Conservation (phyloP, 2,797 vertebrate genomes). For the Semaprochilodus insignis region DNA sequence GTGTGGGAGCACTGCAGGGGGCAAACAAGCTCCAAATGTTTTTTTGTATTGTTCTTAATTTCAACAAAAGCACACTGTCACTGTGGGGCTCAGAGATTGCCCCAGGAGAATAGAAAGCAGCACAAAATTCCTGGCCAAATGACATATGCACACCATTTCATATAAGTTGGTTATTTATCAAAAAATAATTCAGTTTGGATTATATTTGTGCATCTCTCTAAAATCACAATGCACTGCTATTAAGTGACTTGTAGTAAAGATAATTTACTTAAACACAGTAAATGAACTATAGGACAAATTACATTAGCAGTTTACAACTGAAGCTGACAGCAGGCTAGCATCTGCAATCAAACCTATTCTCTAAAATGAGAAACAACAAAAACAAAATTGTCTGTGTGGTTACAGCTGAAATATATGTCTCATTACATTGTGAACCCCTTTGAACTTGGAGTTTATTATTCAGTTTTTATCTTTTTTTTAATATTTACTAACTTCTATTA, state of each 20-base stretch:
- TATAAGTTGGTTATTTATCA: not conserved
- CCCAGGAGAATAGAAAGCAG: not conserved
- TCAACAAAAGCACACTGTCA: slow-evolving; percentile 4
- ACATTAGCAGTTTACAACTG: too few relatives aligned
- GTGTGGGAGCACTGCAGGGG: not conserved
- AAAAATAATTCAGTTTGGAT: not conserved
- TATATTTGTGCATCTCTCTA: too few relatives aligned
- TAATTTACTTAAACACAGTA: too few relatives aligned
- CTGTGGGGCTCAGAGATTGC: not conserved
- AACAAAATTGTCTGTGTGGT: not conserved
- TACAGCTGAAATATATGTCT: slow-evolving; percentile 22
- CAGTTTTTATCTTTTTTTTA: not conserved
- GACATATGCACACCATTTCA: not conserved
- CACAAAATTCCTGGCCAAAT: not conserved
- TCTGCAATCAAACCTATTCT: too few relatives aligned
- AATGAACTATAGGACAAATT: too few relatives aligned
- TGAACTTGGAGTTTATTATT: too few relatives aligned
- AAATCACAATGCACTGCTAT: too few relatives aligned
- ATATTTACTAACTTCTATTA: not conserved
- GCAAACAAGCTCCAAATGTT: not conserved
- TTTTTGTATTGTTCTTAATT: not conserved
- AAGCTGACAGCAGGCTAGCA: too few relatives aligned
- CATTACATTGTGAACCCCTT: too few relatives aligned
- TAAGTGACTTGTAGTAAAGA: too few relatives aligned
- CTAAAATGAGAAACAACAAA: not conserved